Base-by-base conservation (phyloP, 2,888 invertebrate species). In the Athalia rosae region DNA sequence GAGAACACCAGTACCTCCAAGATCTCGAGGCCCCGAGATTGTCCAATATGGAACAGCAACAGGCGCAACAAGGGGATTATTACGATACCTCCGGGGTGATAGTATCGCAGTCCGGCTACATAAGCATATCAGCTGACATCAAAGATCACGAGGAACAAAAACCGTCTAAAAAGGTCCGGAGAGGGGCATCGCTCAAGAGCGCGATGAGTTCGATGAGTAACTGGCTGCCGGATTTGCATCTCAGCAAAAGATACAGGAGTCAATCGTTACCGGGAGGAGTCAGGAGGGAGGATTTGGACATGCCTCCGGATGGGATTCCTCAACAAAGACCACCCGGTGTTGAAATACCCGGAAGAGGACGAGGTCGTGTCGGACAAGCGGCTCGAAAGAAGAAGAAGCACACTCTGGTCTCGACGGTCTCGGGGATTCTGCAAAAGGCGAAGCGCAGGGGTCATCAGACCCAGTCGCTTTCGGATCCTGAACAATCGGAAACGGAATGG, bases 401-500 rank as follows among this genome's bases (percentile, higher is more conserved):
- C 82, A 94, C 94, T 4, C 91, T 97, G 76, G 95, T 96, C 0
- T 94, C 96, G 0, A 96, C 96, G 0, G 94, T 97, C 90, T 96
- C 96, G 0, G 96, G 95, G 41, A 93, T 97, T 80, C 91, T 97
- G 83, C 96, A 96, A 88, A 97, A 96, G 91, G 96, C 96, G 0
- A 95, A 96, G 87, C 90, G 94, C 84, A 94, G 93, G 89, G 92
- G 93, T 48, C 89, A 90, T 79, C 90, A 90, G 9, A 89, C 91
- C 0, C 94, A 94, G 84, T 95, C 95, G 0, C 86, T 95, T 73
- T 95, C 95, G 9, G 95, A 95, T 86, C 94, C 95, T 4, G 95
- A 95, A 89, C 94, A 94, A 66, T 95, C 95, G 0, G 95, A 95
- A 89, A 94, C 93, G 4, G 95, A 95, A 86, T 95, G 93, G 93